These are phyloP conservation scores for Pandion haliaetus DNA, from an alignment of 2,113 vertebrate genomes.

Conservation along the genomic window DNA sequence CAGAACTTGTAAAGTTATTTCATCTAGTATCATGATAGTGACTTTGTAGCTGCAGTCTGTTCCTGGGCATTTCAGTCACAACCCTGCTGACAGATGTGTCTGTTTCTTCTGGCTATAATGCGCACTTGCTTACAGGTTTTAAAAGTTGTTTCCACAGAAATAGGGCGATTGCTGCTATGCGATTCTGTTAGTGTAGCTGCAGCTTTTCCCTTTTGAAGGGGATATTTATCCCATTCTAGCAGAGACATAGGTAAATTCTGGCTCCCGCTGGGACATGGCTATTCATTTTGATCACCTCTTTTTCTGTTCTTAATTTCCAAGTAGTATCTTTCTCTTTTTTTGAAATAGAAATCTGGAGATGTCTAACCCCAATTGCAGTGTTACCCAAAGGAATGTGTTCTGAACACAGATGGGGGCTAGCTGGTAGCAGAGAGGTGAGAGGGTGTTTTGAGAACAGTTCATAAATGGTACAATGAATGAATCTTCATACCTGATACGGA, in stretches of 20 bases:
- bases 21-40: background rate
- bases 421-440: background rate
- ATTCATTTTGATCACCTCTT: background rate
- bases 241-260: background rate
- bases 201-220: background rate
- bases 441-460: background rate
- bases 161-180: background rate
- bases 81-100: background rate
- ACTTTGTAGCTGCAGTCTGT: background rate
- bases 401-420: background rate
- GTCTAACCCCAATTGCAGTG: background rate
- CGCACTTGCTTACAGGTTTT: background rate
- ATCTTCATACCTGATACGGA: background rate
- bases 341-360: background rate
- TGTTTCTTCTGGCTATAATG: background rate
- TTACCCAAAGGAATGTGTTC: background rate
- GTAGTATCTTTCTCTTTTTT: background rate
- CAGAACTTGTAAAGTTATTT: background rate
- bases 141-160: background rate
- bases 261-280: background rate
- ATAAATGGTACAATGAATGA: background rate
- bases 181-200: background rate
- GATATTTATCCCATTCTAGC: background rate
- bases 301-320: background rate
- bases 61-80: background rate